Conservation (phyloP, 2,888 invertebrate species). For the Crocallis elinguaria region DNA sequence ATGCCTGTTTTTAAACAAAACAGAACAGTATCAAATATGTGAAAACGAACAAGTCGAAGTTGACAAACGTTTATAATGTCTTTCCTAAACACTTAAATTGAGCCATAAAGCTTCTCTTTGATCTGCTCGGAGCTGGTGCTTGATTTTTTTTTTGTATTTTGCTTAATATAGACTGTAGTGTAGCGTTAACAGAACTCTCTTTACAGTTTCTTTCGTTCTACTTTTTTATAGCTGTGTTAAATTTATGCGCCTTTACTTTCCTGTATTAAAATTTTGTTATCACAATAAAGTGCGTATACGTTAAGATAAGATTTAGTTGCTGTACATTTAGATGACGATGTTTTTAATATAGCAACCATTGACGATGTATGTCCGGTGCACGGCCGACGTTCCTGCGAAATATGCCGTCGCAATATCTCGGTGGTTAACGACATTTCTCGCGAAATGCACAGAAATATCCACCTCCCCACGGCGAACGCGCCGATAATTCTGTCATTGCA, state of each 20-base stretch:
- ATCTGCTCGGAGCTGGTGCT: constrained; percentile 48
- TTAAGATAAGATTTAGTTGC: constrained; percentile 1
- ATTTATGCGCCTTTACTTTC: constrained; percentile 21
- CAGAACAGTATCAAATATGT: too few relatives aligned
- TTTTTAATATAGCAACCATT: constrained; percentile 7
- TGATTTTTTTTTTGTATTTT: constrained; percentile 42
- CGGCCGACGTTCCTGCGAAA: constrained; percentile 54
- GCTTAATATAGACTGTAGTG: constrained; percentile 18
- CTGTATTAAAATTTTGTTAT: constrained; percentile 26
- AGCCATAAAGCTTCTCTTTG: constrained; percentile 56
- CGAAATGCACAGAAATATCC: constrained; percentile 78
- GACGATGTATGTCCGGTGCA: constrained; percentile 41
- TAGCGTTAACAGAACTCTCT: constrained; percentile 18
- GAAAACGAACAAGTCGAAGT: constrained; percentile 38
- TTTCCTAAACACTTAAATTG: constrained; percentile 52
- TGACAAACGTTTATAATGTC: constrained; percentile 51
- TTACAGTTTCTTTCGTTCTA: constrained; percentile 18
- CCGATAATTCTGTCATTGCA: constrained; percentile 75
- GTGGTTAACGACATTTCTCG: constrained; percentile 70
- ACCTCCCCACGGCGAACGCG: constrained; percentile 60
- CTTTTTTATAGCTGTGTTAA: constrained; percentile 15
- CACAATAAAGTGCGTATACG: constrained; percentile 21
- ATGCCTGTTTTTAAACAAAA: too few relatives aligned
- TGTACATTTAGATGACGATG: neutral
- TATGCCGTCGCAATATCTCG: constrained; percentile 60